Evolutionary conservation across 2,113 vertebrate species (phyloP), one percentile per base, ranked within the genome.

Genomic region (Trogon surrucura): DNA sequence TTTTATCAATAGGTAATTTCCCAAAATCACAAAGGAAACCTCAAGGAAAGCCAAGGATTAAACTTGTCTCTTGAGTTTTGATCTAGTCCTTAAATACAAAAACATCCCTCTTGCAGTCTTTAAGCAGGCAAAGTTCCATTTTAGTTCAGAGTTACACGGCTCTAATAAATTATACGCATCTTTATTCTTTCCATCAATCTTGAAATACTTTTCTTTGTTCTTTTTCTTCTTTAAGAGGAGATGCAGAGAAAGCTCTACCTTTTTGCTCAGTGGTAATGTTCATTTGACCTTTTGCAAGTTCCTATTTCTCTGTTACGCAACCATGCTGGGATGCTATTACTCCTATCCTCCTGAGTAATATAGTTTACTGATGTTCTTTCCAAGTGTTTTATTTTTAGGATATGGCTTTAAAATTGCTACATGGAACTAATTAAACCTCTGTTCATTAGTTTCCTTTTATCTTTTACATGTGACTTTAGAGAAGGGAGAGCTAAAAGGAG

Each of bases 381-480:
- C 92, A 92, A 91, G 56, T 64, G 4, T 53, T 96, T 95, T 96
- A 94, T 97, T 97, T 97, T 96, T 94, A 88, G 89, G 84, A 71
- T 87, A 69, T 88, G 88, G 51, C 80, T 95, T 87, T 50, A 82
- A 78, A 92, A 93, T 92, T 86, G 58, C 69, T 91, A 67, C 56
- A 69, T 88, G 80, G 81, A 93, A 82, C 67, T 93, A 92, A 96
- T 96, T 95, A 93, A 93, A 72, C 48, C 45, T 88, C 80, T 88
- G 44, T 80, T 95, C 91, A 81, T 95, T 95, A 88, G 50, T 88
- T 95, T 82, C 79, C 85, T 94, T 96, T 95, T 91, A 89, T 94
- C 91, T 91, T 83, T 92, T 90, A 50, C 70, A 89, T 80, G 45
- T 84, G 62, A 94, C 82, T 96, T 89, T 38, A 62, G 80, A 79